Percentiles rank a stretch among this genome's conserved stretches.
Conservation (phyloP, 2,888 invertebrate species). For the Machimus atricapillus region DNA sequence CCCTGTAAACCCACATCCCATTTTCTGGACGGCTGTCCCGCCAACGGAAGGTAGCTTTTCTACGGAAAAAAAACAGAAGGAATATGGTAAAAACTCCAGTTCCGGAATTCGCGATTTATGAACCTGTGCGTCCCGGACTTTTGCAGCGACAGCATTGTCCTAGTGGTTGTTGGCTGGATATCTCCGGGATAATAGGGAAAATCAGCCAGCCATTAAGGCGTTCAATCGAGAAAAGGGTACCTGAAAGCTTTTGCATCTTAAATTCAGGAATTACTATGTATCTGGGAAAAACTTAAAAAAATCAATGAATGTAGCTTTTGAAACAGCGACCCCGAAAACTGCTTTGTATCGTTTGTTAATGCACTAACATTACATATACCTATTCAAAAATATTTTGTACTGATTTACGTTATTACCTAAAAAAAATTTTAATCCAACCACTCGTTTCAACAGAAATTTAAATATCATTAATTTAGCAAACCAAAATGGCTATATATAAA, state of each 20-base stretch:
- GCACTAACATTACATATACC: no score
- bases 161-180: background rate
- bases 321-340: no score
- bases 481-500: no score
- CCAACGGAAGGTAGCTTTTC: background rate
- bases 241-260: background rate
- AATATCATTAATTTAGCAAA: no score
- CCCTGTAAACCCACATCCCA: background rate
- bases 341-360: no score
- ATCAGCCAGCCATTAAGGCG: constrained; percentile 16
- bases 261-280: background rate
- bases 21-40: background rate
- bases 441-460: no score
- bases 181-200: constrained; percentile 17
- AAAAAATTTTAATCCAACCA: no score
- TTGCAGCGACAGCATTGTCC: background rate
- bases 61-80: background rate
- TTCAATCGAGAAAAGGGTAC: background rate
- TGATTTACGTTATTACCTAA: no score
- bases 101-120: constrained; percentile 13
- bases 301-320: no score
- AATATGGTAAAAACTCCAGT: background rate
- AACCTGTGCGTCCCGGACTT: background rate
- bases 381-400: no score
- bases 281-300: no score